These are phyloP conservation scores for Lampris megalopsis DNA, from an alignment of 2,113 vertebrate genomes.

Conservation along the genomic window DNA sequence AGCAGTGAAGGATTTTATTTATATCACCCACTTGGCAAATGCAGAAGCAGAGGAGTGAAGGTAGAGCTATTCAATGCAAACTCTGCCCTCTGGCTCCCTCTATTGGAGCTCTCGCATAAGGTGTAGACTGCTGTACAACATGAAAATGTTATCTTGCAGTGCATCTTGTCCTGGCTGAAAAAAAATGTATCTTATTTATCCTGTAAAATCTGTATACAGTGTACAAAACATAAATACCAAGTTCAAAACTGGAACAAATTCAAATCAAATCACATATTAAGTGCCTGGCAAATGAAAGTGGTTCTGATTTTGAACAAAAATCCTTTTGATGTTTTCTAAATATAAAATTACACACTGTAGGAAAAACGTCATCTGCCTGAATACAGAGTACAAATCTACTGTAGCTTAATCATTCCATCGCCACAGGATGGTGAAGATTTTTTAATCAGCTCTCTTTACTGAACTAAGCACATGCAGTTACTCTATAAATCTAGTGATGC, in stretches of 20 bases:
- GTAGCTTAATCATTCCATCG: not conserved
- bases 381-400: not conserved
- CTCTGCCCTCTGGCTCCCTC: constrained; percentile 55
- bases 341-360: not conserved
- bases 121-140: not conserved
- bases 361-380: not conserved
- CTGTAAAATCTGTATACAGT: too few species aligned
- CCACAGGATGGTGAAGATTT: constrained; percentile 46
- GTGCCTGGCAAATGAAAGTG: too few species aligned
- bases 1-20: too few species aligned
- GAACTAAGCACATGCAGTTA: not conserved
- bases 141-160: too few species aligned
- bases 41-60: constrained; percentile 1
- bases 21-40: not conserved
- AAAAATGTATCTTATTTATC: too few species aligned
- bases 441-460: not conserved
- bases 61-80: not conserved
- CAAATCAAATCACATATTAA: too few species aligned
- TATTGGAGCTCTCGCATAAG: constrained; percentile 37
- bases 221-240: too few species aligned
- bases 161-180: too few species aligned
- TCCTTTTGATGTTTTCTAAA: too few species aligned
- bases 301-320: too few species aligned
- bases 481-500: too few species aligned
- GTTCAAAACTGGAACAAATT: too few species aligned